phyloP scores from a whole-genome alignment of 2,797 vertebrate genomes.

The Momotus momota region DNA sequence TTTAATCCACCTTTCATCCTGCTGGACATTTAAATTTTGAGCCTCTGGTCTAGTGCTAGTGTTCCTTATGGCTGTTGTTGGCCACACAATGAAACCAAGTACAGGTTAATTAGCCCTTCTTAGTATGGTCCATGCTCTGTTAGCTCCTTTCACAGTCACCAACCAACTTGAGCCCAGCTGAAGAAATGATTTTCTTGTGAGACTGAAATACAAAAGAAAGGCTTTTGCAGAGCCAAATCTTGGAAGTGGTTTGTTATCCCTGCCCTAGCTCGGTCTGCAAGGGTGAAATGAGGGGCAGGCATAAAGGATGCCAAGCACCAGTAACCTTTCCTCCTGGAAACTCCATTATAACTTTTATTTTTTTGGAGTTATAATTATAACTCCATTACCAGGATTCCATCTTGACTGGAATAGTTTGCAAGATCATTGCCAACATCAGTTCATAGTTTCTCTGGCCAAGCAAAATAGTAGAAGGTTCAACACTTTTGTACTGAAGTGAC shows the following conservation, averaged over 20 bases:
- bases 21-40: background rate
- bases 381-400: background rate
- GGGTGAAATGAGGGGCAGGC: background rate
- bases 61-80: background rate
- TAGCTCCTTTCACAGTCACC: accelerated
- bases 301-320: background rate
- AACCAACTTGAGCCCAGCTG: background rate
- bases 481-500: background rate
- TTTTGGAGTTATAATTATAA: background rate
- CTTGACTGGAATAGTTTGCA: background rate
- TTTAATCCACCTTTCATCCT: background rate
- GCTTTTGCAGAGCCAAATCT: background rate
- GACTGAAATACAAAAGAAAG: background rate
- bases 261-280: background rate
- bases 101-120: background rate
- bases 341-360: too few species aligned
- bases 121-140: background rate
- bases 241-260: background rate
- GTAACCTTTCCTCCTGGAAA: background rate
- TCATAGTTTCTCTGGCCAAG: background rate
- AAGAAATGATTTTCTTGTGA: background rate
- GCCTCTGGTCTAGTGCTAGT: background rate
- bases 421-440: background rate
- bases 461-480: background rate
- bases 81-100: accelerated